Evolutionary conservation across 2,888 invertebrate genomes (phyloP), one percentile per base, ranked within the genome.

Genomic region (Agrochola circellaris): DNA sequence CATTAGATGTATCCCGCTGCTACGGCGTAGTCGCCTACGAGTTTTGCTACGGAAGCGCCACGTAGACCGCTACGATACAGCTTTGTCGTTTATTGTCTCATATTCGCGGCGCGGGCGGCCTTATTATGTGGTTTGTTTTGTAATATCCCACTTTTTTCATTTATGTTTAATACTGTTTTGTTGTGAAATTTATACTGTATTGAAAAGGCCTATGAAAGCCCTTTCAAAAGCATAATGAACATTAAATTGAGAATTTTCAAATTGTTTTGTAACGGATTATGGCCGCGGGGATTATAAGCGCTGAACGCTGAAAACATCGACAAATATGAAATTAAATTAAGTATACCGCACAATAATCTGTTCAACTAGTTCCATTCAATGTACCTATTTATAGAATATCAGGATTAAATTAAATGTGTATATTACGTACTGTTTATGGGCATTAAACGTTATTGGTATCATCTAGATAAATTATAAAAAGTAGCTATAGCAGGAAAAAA

Each of bases 1-100:
- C 96, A 96, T 96, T 96, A 96, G 94, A 92, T 92, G 91, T 91
- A 89, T 91, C 90, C 90, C 90, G 91, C 93, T 93, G 89, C 88
- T 87, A 91, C 91, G 90, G 84, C 91, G 93, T 90, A 91, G 92
- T 89, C 84, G 90, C 89, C 93, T 93, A 93, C 93, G 92, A 90
- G 91, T 91, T 90, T 89, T 89, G 92, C 93, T 93, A 93, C 94
- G 93, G 91, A 92, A 91, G 89, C 89, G 84, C 91, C 90, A 90
- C 91, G 92, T 89, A 89, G 88, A 88, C 86, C 86, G 92, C 93
- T 93, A 93, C 93, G 89, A 87, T 77, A 86, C 81, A 84, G 85
- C 84, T 85, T 89, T 87, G 87, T 87, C 87, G 86, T 89, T 87
- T 89, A 90, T 90, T 91, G 91, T 92, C 90, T 87, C 86, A 85